Conservation (phyloP, 1,140 invertebrate species). For the Cheumatopsyche charites region DNA sequence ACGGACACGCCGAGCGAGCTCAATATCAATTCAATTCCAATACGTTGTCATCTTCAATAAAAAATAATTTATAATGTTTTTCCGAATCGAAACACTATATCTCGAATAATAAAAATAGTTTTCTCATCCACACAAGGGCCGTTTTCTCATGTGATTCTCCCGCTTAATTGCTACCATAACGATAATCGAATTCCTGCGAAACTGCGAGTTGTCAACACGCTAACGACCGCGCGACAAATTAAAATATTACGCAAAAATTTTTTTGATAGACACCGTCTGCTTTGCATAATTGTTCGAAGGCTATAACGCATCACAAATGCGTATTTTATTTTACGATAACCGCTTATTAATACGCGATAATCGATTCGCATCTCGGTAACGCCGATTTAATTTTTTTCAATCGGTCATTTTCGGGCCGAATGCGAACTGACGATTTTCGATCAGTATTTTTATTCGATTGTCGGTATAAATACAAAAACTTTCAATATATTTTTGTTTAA, state of each 20-base stretch:
- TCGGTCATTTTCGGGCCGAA: too few species aligned
- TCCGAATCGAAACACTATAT: too few species aligned
- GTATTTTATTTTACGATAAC: conserved; percentile 10
- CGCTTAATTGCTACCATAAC: conserved; percentile 8
- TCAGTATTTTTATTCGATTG: too few species aligned
- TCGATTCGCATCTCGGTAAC: neutral
- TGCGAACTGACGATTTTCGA: too few species aligned
- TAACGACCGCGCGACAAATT: neutral
- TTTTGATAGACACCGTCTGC: neutral
- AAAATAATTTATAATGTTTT: too few species aligned
- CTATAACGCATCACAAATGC: too few species aligned
- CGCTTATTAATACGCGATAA: conserved; percentile 17
- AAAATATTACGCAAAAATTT: conserved; percentile 9
- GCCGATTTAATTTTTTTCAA: conserved; percentile 13
- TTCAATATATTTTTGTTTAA: too few species aligned
- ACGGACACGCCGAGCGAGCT: too few species aligned
- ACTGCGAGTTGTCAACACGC: neutral
- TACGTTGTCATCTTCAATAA: too few species aligned
- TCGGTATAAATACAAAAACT: too few species aligned
- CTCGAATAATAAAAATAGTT: neutral
- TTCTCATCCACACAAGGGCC: neutral
- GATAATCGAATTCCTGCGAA: conserved; percentile 11
- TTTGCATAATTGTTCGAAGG: conserved; percentile 8
- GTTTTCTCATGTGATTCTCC: conserved; percentile 1
- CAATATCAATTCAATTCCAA: too few species aligned